Percentiles rank a stretch among this genome's conserved stretches.
Evolutionary conservation across 2,797 vertebrate species (phyloP).

Genomic region (Clamator glandarius): DNA sequence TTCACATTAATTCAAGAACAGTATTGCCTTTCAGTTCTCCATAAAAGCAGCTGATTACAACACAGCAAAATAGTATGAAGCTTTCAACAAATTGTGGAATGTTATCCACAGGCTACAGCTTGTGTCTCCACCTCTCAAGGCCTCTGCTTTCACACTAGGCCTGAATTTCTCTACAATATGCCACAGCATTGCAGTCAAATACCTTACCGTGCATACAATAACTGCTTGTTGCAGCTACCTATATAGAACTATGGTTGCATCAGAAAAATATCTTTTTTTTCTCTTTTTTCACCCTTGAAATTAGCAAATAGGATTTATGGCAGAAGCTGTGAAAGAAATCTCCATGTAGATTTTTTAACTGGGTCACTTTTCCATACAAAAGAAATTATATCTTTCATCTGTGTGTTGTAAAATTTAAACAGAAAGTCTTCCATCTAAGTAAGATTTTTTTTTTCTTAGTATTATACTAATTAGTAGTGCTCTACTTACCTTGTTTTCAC

Average conservation of each 20-base stretch:
- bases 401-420: neutral
- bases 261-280: neutral
- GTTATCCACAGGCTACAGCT: neutral
- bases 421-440: neutral
- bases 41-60: neutral
- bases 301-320: neutral
- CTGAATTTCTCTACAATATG: neutral
- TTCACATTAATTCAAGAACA: neutral
- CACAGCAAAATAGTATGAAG: neutral
- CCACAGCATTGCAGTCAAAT: neutral
- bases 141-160: neutral
- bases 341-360: neutral
- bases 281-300: neutral
- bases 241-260: neutral
- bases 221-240: neutral
- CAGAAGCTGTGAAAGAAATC: neutral
- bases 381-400: neutral
- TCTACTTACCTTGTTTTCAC: constrained; percentile 50
- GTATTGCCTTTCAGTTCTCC: neutral
- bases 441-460: constrained; percentile 3
- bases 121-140: neutral
- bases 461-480: constrained; percentile 45
- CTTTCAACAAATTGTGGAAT: neutral
- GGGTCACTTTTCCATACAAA: neutral
- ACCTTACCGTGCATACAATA: neutral